Base-by-base conservation (phyloP, 37 sponge, comb jelly and placozoan species). In the Cliona cf. orientalis region DNA sequence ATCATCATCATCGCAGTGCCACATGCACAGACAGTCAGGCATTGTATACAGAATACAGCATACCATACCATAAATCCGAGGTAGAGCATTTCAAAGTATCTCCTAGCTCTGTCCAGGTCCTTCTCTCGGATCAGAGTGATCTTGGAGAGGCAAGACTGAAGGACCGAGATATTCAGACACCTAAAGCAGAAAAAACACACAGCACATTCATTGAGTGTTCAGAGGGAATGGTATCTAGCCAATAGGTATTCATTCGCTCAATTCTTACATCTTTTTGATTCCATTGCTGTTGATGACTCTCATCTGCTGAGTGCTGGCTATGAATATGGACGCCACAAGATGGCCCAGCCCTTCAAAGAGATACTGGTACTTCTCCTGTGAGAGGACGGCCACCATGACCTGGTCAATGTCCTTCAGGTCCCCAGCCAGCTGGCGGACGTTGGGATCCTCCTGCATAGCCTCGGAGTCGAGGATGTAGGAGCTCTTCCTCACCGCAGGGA, bases 331-430 rank as follows among this genome's bases (percentile, higher is more conserved):
- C 0, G 91, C 83, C 58, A 98, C 74, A 36, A 98, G 72, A 60
- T 95, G 91, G 0, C 99, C 99, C 0, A 98, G 70, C 0, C 99
- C 99, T 1, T 98, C 96, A 95, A 98, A 98, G 28, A 98, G 76
- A 67, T 91, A 97, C 41, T 89, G 56, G 49, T 75, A 63, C 82
- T 90, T 94, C 39, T 71, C 68, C 34, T 60, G 76, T 23, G 88
- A 58, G 22, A 96, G 80, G 1, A 74, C 78, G 22, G 55, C 80
- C 31, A 73, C 75, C 78, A 84, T 82, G 59, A 72, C 69, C 21
- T 29, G 67, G 32, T 93, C 91, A 26, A 92, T 68, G 31, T 49
- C 32, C 44, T 58, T 76, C 43, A 96, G 81, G 66, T 96, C 94
- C 12, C 26, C 29, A 29, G 85, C 90, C 36, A 96, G 67, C 61